Base-by-base conservation (phyloP, 2,113 vertebrate genomes). In the Ciconia stormi region DNA sequence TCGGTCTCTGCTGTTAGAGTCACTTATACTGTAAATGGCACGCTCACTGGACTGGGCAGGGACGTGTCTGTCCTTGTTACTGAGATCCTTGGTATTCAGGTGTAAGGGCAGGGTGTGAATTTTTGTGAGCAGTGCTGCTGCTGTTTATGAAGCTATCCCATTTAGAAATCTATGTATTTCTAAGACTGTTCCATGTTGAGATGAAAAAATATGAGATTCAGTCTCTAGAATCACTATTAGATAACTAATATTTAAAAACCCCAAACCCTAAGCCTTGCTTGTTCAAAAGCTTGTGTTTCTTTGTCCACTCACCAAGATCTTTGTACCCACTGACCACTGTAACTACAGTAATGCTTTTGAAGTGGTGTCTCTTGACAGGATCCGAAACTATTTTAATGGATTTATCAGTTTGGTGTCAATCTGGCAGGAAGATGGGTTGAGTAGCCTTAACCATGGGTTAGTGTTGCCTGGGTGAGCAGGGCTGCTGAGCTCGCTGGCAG, bases 181-280 rank as follows among this genome's bases (percentile, higher is more conserved):
- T 27, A 10, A 71, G 47, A 10, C 46, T 23, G 10, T 52, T 70
- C 7, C 19, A 7, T 46, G 32, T 32, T 9, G 44, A 67, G 42
- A 46, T 13, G 2, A 49, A 22, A 63, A 21, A 46, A 46, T 2
- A 3, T 0, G 7, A 69, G 7, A 2, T 23, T 74, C 3, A 9
- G 11, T 55, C 11, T 77, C 27, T 32, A 32, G 56, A 79, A 25
- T 44, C 11, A 1, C 12, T 77, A 2, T 40, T 65, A 46, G 66
- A 40, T 44, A 61, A 44, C 10, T 72, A 9, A 42, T 27, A 47
- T 32, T 62, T 72, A 5, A 32, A 76, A 32, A 52, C 6, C 0
- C 2, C 3, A 30, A 81, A 38, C 1, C 11, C 7, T 20, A 17
- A 52, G 30, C 25, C 32, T 65, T 61, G 13, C 25, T 77, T 74